Base-by-base conservation (phyloP, 2,113 vertebrate species). In the Corapipo altera region DNA sequence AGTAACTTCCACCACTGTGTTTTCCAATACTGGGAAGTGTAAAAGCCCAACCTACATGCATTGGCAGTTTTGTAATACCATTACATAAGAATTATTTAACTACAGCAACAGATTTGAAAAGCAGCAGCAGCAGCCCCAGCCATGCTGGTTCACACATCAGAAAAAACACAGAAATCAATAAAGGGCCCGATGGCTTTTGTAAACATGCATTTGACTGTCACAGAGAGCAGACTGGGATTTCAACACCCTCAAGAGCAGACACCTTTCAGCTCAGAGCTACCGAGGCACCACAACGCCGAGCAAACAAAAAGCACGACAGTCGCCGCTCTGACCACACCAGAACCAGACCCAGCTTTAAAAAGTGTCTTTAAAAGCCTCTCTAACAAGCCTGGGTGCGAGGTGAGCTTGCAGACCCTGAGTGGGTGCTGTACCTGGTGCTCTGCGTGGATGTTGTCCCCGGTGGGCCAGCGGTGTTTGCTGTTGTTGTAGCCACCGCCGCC, bases 391-490 rank as follows among this genome's bases (percentile, higher is more conserved):
- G 55, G 57, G 57, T 8, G 89, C 19, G 28, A 71, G 95, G 84
- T 32, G 89, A 89, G 87, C 69, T 78, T 79, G 97, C 95, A 77
- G 97, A 97, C 85, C 26, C 51, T 6, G 51, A 13, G 51, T 78
- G 89, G 91, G 94, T 95, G 96, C 95, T 89, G 35, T 96, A 99
- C 99, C 99, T 99, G 99, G 96, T 99, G 99, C 96, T 99, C 99
- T 72, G 98, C 98, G 88, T 99, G 99, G 98, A 99, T 99, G 98
- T 99, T 99, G 98, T 99, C 99, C 96, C 99, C 99, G 91, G 99
- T 99, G 88, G 99, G 99, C 99, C 99, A 99, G 98, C 99, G 99
- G 95, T 99, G 99, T 97, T 99, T 99, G 96, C 99, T 99, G 88
- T 98, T 99, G 97, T 98, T 99, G 97, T 99, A 99, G 95, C 98